A percentile compares a stretch with the other conserved stretches of the same genome.
phyloP scores from a whole-genome alignment of 2,888 invertebrate genomes.

The Melanostoma mellinum region DNA sequence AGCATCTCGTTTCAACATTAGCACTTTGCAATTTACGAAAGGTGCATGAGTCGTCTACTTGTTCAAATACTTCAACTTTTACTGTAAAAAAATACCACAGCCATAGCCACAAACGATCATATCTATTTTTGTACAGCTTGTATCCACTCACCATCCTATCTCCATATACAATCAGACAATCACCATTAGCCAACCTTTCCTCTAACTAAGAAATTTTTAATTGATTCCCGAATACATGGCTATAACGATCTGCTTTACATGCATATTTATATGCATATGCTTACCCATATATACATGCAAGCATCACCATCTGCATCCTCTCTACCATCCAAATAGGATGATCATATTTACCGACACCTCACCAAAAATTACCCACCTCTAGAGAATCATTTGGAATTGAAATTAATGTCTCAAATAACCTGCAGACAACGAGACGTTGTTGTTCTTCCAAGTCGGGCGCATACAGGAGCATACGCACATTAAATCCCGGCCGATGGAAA shows the following conservation, averaged over 20 bases:
- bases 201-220: slow-evolving; percentile 46
- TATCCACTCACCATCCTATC: slow-evolving; percentile 23
- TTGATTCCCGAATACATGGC: slow-evolving; percentile 54
- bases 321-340: slow-evolving; percentile 57
- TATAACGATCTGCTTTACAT: slow-evolving; percentile 42
- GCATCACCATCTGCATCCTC: slow-evolving; percentile 30
- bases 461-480: slow-evolving; percentile 66
- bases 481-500: slow-evolving; percentile 65
- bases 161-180: slow-evolving; percentile 15
- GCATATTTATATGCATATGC: slow-evolving; percentile 9
- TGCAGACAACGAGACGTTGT: slow-evolving; percentile 39
- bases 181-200: slow-evolving; percentile 43
- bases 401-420: slow-evolving; percentile 72
- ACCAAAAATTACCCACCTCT: slow-evolving; percentile 64
- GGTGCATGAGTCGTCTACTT: too few relatives aligned
- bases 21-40: too few relatives aligned
- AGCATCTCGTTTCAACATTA: too few relatives aligned
- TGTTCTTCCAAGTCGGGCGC: slow-evolving; percentile 7
- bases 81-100: too few relatives aligned
- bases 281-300: slow-evolving; percentile 2
- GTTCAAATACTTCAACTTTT: too few relatives aligned
- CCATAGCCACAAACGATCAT: too few relatives aligned
- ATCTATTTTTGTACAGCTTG: too few relatives aligned
- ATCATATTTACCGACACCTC: slow-evolving; percentile 71
- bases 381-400: slow-evolving; percentile 71